These are phyloP conservation scores for Hippasteria phrygiana DNA, from an alignment of 53 echinoderm and acorn worm species.

Conservation along the genomic window DNA sequence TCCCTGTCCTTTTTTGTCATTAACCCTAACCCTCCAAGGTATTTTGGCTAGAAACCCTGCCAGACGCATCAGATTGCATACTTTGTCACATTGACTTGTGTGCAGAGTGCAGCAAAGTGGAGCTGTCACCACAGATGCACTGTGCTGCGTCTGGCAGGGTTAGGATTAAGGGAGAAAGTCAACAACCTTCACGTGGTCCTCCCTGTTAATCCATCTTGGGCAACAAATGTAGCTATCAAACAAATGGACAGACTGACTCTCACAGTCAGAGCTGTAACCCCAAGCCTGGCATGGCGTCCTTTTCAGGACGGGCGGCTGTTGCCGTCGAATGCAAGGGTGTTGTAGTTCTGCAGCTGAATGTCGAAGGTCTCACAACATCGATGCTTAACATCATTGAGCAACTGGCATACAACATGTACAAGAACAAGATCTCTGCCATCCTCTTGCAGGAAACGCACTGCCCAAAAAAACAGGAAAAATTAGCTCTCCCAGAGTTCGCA, in stretches of 20 bases:
- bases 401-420: constrained; percentile 7
- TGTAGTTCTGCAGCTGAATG: constrained; percentile 15
- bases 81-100: no score
- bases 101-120: no score
- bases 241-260: not conserved
- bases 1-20: not conserved
- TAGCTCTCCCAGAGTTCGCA: not conserved
- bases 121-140: no score
- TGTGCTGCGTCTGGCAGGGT: no score
- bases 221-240: not conserved
- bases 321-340: not conserved
- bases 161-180: no score
- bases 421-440: not conserved
- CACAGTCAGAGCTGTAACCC: not conserved
- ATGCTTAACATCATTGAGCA: constrained; percentile 11
- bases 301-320: constrained; percentile 18
- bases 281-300: not conserved
- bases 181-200: constrained; percentile 4
- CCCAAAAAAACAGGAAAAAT: not conserved
- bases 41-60: no score
- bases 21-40: no score
- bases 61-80: no score
- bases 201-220: not conserved
- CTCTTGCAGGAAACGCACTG: constrained; percentile 42
- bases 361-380: constrained; percentile 16